Conservation (phyloP, 2,113 vertebrate genomes). For the Paradoxurus hermaphroditus region DNA sequence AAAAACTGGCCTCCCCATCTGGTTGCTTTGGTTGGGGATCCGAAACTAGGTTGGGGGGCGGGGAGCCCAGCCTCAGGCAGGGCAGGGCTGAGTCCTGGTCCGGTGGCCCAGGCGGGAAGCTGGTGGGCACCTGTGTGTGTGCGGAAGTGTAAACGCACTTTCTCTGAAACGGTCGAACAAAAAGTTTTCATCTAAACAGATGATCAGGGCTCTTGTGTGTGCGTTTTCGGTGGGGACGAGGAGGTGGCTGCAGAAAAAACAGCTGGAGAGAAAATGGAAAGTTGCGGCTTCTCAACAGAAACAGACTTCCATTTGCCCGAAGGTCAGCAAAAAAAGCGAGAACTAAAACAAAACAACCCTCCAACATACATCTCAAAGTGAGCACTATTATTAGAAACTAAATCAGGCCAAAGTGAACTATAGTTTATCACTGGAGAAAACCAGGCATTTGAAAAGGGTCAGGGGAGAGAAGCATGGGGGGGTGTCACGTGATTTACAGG, state of each 20-base stretch:
- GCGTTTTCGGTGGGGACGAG: background rate
- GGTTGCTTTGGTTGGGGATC: background rate
- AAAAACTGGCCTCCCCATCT: background rate
- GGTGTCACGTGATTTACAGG: background rate
- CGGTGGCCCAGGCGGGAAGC: background rate
- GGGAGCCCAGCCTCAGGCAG: too few relatives aligned
- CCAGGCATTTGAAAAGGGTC: constrained; percentile 41
- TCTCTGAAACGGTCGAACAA: background rate
- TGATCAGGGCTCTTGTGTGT: background rate
- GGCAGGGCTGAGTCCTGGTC: background rate
- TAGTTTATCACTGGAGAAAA: constrained; percentile 52
- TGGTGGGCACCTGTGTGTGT: background rate
- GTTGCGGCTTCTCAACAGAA: background rate
- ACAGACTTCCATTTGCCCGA: constrained; percentile 39
- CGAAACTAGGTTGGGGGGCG: background rate
- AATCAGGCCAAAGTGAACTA: constrained; percentile 48
- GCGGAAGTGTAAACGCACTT: background rate
- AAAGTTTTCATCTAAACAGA: background rate
- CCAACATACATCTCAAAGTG: constrained; percentile 41
- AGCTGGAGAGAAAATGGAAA: background rate
- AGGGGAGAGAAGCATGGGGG: background rate
- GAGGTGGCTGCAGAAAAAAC: background rate
- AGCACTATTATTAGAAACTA: constrained; percentile 67
- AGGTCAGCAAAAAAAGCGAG: constrained; percentile 66
- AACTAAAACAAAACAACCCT: constrained; percentile 53